phyloP scores from a whole-genome alignment of 2,113 vertebrate genomes.

The Oryctolagus cuniculus region mOryCun1.1 NC_091436.1:43264001-43264500 shows the following conservation, averaged over 20 bases:
- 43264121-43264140: conserved; percentile 15
- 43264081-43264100: neutral
- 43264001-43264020: neutral
- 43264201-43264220: neutral
- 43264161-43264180: neutral
- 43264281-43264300: conserved; percentile 50
- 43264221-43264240: conserved; percentile 42
- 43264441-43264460: conserved; percentile 49
- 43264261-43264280: conserved; percentile 15
- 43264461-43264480: conserved; percentile 29
- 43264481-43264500: conserved; percentile 18
- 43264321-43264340: too few relatives aligned
- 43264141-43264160: conserved; percentile 46
- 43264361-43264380: too few relatives aligned
- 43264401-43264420: conserved; percentile 32
- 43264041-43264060: neutral
- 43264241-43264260: conserved; percentile 59
- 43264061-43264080: neutral
- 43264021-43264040: neutral
- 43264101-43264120: neutral
- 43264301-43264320: too few relatives aligned
- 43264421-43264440: conserved; percentile 26
- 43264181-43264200: neutral
- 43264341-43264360: too few relatives aligned
- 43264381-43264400: conserved; percentile 10